A percentile compares a stretch with the other conserved stretches of the same genome.
phyloP scores from a whole-genome alignment of 2,888 invertebrate species.

The Onthophagus sagittarius region DNA sequence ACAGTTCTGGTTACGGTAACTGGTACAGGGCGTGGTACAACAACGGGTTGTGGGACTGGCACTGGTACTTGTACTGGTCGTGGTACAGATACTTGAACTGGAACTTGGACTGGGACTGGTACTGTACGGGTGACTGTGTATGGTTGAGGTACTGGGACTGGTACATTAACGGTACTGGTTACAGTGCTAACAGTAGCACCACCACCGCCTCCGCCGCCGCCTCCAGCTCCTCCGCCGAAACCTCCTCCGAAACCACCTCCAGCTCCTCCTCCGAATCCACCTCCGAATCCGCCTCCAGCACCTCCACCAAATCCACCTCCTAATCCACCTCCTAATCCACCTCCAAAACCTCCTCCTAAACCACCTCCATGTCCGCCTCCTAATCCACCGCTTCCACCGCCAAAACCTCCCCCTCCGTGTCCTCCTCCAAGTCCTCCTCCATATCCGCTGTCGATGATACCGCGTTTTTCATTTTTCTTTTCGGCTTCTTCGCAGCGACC shows the following conservation, averaged over 20 bases:
- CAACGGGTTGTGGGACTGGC: conserved; percentile 47
- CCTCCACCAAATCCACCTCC: conserved; percentile 25
- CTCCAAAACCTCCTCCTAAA: conserved; percentile 17
- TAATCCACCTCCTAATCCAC: conserved; percentile 20
- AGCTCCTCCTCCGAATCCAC: conserved; percentile 28
- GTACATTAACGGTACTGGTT: conserved; percentile 40
- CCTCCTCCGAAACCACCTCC: conserved; percentile 23
- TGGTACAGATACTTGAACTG: conserved; percentile 52
- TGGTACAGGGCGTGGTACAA: conserved; percentile 22
- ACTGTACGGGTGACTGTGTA: conserved; percentile 44
- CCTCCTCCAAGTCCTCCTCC: conserved; percentile 37
- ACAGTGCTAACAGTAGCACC: conserved; percentile 40
- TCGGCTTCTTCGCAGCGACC: conserved; percentile 27
- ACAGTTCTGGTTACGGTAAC: conserved; percentile 41
- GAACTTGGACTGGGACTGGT: conserved; percentile 53
- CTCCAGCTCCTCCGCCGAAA: conserved; percentile 18
- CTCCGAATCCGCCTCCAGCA: conserved; percentile 24
- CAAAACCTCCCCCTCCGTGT: conserved; percentile 31
- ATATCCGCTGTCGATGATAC: conserved; percentile 28
- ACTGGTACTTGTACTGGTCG: conserved; percentile 49
- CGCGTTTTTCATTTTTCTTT: conserved; percentile 25
- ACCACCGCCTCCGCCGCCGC: conserved; percentile 37
- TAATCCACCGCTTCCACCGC: conserved; percentile 25
- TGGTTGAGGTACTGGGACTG: conserved; percentile 44
- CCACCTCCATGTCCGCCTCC: conserved; percentile 26